Conservation (phyloP, 2,113 vertebrate species). For the Periophthalmus modestus region DNA sequence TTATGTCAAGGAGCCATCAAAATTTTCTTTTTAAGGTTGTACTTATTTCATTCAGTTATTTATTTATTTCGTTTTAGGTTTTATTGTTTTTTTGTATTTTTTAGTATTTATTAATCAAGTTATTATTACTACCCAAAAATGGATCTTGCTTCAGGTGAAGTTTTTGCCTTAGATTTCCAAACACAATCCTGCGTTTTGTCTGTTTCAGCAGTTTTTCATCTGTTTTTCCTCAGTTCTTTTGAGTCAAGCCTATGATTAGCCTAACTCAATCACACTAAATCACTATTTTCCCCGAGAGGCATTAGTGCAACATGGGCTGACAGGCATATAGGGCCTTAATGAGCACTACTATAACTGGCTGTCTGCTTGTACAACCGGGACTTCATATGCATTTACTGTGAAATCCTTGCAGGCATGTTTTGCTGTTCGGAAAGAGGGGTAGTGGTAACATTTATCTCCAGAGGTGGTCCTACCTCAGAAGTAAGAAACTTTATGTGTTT, state of each 20-base stretch:
- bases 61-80: too few species aligned
- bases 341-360: slow-evolving; percentile 7
- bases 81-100: too few species aligned
- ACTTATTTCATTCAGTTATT: neutral
- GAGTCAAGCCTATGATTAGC: slow-evolving; percentile 9
- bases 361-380: slow-evolving; percentile 32
- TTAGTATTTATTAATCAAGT: neutral
- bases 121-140: neutral
- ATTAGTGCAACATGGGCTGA: slow-evolving; percentile 17
- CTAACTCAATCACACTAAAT: slow-evolving; percentile 27
- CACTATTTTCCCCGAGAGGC: slow-evolving; percentile 16
- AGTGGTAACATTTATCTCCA: slow-evolving; percentile 61
- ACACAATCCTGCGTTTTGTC: neutral
- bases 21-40: neutral
- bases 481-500: slow-evolving; percentile 18
- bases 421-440: slow-evolving; percentile 53
- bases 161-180: neutral
- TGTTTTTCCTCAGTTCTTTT: neutral
- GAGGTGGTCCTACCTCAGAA: slow-evolving; percentile 61
- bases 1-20: neutral
- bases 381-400: slow-evolving; percentile 50
- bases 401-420: slow-evolving; percentile 60
- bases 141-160: neutral
- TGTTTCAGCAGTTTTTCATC: slow-evolving; percentile 4
- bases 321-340: slow-evolving; percentile 3